Conservation (phyloP, 2,113 vertebrate genomes). For the Haemorhous mexicanus region DNA sequence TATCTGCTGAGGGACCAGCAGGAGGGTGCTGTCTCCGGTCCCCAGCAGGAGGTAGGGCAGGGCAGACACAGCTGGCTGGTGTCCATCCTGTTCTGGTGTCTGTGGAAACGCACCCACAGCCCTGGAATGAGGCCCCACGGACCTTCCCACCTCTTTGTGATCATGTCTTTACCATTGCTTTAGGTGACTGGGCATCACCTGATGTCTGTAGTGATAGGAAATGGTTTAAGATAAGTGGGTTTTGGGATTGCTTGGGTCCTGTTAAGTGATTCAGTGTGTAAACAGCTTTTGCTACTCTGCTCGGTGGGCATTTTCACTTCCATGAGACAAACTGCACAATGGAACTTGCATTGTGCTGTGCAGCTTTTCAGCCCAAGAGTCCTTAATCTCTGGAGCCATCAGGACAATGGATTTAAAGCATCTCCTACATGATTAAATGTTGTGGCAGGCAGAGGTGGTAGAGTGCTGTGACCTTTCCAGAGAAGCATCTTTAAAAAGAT, state of each 20-base stretch:
- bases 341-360: not conserved
- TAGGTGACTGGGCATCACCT: not conserved
- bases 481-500: not conserved
- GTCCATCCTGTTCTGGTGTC: not conserved
- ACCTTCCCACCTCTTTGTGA: not conserved
- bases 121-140: not conserved
- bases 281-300: not conserved
- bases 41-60: not conserved
- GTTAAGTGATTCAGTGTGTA: not conserved
- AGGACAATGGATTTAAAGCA: not conserved
- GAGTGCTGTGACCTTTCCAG: not conserved
- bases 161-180: not conserved
- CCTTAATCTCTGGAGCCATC: not conserved
- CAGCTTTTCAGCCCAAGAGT: not conserved
- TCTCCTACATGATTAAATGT: not conserved
- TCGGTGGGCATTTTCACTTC: not conserved
- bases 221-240: not conserved
- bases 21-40: not conserved
- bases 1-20: not conserved
- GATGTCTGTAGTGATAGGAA: not conserved
- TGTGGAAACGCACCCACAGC: not conserved
- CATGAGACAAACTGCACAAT: not conserved
- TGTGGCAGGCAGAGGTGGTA: not conserved
- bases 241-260: not conserved
- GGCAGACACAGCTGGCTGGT: not conserved